Conservation (phyloP, 1,140 invertebrate genomes). For the Sarcophaga bullata region DNA sequence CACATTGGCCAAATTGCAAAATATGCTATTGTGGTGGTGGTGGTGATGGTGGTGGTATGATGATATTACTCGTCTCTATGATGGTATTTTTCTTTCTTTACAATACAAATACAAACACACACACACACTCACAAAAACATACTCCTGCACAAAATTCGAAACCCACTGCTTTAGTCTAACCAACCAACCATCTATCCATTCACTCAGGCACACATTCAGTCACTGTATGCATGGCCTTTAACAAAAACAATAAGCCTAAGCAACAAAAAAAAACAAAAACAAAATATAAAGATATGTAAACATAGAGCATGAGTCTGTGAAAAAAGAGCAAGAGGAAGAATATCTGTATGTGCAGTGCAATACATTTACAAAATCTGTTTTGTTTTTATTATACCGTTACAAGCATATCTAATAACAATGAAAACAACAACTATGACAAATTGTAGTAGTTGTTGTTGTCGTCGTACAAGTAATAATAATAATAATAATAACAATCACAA, state of each 20-base stretch:
- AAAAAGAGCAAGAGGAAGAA: too few species aligned
- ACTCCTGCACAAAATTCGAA: background rate
- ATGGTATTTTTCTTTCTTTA: too few species aligned
- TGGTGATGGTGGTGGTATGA: background rate
- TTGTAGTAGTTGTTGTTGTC: too few species aligned
- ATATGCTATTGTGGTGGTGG: constrained; percentile 35
- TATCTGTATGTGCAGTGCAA: background rate
- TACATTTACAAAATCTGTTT: constrained; percentile 33
- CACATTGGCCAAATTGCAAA: constrained; percentile 39
- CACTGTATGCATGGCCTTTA: constrained; percentile 9
- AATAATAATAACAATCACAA: background rate
- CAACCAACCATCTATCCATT: too few species aligned
- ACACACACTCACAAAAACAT: too few species aligned
- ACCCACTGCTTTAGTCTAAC: background rate
- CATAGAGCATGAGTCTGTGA: too few species aligned
- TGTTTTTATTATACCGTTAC: background rate
- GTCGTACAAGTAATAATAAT: background rate
- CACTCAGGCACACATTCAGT: background rate
- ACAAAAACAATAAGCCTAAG: background rate
- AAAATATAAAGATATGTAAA: background rate
- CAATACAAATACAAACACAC: background rate
- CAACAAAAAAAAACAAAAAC: background rate
- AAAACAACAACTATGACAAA: background rate
- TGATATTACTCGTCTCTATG: background rate
- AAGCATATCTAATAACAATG: constrained; percentile 11